These are phyloP conservation scores for Tinea pellionella DNA, from an alignment of 2,888 invertebrate species.

Conservation along the genomic window DNA sequence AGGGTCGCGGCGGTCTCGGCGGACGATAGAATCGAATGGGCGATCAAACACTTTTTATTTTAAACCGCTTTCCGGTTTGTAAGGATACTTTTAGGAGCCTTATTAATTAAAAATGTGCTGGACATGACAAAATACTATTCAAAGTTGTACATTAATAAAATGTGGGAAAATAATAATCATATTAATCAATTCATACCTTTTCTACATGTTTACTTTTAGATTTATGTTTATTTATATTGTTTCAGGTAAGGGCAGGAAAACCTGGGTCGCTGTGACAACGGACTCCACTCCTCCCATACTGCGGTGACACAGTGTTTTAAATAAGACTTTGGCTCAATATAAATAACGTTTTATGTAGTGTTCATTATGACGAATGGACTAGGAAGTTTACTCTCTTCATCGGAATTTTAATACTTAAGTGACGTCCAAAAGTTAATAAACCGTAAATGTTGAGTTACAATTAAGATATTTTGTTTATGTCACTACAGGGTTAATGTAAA, in stretches of 20 bases:
- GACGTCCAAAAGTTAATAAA: background rate
- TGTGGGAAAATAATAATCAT: background rate
- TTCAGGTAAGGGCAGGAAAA: slow-evolving; percentile 60
- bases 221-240: slow-evolving; percentile 27
- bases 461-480: slow-evolving; percentile 12
- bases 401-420: background rate
- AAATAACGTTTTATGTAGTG: slow-evolving; percentile 6
- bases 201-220: background rate
- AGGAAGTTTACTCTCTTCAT: background rate
- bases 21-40: slow-evolving; percentile 53
- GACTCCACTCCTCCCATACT: background rate
- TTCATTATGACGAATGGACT: slow-evolving; percentile 5
- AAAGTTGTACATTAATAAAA: background rate
- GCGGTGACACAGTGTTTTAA: slow-evolving; percentile 49
- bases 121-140: background rate
- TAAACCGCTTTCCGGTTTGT: slow-evolving; percentile 55
- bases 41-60: slow-evolving; percentile 56
- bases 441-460: background rate
- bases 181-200: no score
- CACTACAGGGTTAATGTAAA: slow-evolving; percentile 12
- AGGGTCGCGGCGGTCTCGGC: slow-evolving; percentile 40
- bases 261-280: slow-evolving; percentile 43
- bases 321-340: slow-evolving; percentile 28
- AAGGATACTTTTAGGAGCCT: slow-evolving; percentile 32
- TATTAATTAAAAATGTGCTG: slow-evolving; percentile 9